These are phyloP conservation scores for Lochmaea crataegi DNA, from an alignment of 2,888 invertebrate species.

Conservation along the genomic window DNA sequence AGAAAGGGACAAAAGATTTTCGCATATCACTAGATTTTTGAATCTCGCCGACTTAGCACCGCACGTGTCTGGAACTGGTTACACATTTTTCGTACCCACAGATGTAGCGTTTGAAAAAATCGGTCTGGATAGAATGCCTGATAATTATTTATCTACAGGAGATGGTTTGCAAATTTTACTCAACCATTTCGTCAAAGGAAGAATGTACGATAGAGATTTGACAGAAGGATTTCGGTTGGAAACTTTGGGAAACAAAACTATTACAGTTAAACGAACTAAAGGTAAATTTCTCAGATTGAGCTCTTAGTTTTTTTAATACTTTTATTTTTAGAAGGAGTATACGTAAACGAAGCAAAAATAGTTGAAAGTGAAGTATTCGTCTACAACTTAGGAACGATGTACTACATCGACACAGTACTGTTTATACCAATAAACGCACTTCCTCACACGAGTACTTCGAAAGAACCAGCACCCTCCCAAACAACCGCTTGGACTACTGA, in stretches of 20 bases:
- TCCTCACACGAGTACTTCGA: conserved; percentile 50
- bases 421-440: conserved; percentile 62
- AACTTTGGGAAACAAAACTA: conserved; percentile 70
- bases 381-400: conserved; percentile 75
- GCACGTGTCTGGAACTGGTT: conserved; percentile 72
- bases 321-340: conserved; percentile 64
- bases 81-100: conserved; percentile 78
- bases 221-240: conserved; percentile 68
- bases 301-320: neutral
- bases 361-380: conserved; percentile 74
- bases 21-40: conserved; percentile 72
- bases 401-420: conserved; percentile 71
- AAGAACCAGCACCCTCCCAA: conserved; percentile 42
- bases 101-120: conserved; percentile 74
- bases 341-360: conserved; percentile 70
- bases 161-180: conserved; percentile 71
- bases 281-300: conserved; percentile 52
- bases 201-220: conserved; percentile 71
- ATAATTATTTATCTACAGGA: conserved; percentile 69
- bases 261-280: conserved; percentile 66
- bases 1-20: conserved; percentile 69
- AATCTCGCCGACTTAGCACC: conserved; percentile 73
- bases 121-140: conserved; percentile 71
- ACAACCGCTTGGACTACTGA: conserved; percentile 47
- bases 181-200: conserved; percentile 73